These are phyloP conservation scores for Microcebus murinus DNA, from an alignment of 2,113 vertebrate genomes.

Conservation along the genomic window DNA sequence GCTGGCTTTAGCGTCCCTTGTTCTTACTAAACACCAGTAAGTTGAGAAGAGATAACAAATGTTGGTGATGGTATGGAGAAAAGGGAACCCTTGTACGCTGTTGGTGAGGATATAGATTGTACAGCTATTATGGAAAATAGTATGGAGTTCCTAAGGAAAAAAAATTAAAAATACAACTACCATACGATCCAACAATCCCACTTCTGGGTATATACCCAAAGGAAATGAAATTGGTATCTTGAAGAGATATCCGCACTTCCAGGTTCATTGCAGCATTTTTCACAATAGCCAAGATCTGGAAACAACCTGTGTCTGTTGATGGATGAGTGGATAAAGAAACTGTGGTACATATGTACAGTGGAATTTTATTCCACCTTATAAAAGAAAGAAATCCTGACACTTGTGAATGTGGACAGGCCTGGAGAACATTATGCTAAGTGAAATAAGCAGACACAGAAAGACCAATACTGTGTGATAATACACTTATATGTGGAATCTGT, in stretches of 20 bases:
- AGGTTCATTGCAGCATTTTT: background rate
- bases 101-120: background rate
- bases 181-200: background rate
- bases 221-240: background rate
- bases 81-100: rapidly evolving
- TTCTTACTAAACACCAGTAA: background rate
- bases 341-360: background rate
- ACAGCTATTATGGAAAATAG: background rate
- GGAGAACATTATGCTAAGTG: background rate
- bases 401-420: background rate
- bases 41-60: background rate
- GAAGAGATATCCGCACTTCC: background rate
- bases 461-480: background rate
- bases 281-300: background rate
- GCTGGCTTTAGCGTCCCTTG: background rate
- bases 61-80: background rate
- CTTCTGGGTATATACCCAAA: background rate
- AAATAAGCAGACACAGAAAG: background rate
- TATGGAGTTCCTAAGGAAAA: background rate
- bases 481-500: background rate
- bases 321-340: background rate
- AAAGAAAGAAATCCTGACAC: background rate
- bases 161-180: background rate
- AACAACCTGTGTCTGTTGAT: background rate
- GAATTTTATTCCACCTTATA: background rate